These are phyloP conservation scores for Triplophysa siluroides DNA, from an alignment of 2,113 vertebrate species.

Conservation along the genomic window DNA sequence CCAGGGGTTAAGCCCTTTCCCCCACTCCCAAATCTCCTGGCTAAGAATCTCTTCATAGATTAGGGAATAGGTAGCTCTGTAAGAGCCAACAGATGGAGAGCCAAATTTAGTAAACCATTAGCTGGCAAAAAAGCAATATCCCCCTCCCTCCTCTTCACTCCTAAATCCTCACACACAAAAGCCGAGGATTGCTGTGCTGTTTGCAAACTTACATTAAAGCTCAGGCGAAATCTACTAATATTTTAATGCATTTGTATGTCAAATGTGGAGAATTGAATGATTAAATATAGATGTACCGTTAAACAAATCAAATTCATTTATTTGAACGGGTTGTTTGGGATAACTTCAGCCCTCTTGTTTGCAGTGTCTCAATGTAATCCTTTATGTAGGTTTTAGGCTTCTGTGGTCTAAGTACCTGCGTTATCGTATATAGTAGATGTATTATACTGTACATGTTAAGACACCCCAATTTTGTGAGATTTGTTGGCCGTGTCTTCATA, in stretches of 20 bases:
- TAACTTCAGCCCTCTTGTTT: no score
- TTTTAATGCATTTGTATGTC: not conserved
- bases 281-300: no score
- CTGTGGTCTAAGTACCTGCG: no score
- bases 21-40: conserved; percentile 62
- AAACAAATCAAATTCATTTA: no score
- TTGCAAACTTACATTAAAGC: not conserved
- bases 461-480: no score
- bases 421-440: no score
- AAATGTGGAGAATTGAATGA: not conserved
- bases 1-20: conserved; percentile 55
- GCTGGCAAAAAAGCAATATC: conserved; percentile 54
- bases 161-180: conserved; percentile 6
- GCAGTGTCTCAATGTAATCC: no score
- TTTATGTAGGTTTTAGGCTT: no score
- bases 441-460: no score
- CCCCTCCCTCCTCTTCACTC: conserved; percentile 8
- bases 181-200: not conserved
- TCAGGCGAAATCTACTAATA: not conserved
- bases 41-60: conserved; percentile 65
- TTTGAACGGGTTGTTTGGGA: no score
- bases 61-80: conserved; percentile 63
- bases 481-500: no score
- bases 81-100: conserved; percentile 72
- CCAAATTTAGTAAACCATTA: conserved; percentile 73